These are phyloP conservation scores for Semotilus atromaculatus DNA, from an alignment of 2,797 vertebrate species.

Conservation along the genomic window DNA sequence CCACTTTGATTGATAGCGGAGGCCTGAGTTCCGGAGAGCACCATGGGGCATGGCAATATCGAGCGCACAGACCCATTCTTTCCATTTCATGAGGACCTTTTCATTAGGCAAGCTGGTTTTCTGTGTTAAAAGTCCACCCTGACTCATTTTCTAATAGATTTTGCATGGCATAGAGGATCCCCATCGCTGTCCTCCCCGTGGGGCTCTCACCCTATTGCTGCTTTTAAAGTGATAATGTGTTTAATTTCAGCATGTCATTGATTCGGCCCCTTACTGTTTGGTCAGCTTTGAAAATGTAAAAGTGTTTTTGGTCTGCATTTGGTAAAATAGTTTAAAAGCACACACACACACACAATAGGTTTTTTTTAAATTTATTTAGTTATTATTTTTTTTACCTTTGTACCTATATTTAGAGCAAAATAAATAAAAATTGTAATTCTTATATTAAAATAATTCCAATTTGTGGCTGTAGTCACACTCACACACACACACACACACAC, in stretches of 20 bases:
- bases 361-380: too few species aligned
- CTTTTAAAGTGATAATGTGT: conserved; percentile 49
- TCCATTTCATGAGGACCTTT: conserved; percentile 26
- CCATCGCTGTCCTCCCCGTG: conserved; percentile 1
- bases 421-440: too few species aligned
- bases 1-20: not conserved
- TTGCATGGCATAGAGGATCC: conserved; percentile 24
- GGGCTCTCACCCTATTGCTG: not conserved
- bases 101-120: conserved; percentile 32
- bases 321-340: too few species aligned
- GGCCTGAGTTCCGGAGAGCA: conserved; percentile 3
- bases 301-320: not conserved
- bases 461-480: too few species aligned
- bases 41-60: conserved; percentile 21
- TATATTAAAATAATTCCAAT: too few species aligned
- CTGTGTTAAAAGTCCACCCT: conserved; percentile 41
- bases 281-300: not conserved
- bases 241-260: conserved; percentile 44
- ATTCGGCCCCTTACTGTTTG: conserved; percentile 1
- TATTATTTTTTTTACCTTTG: too few species aligned
- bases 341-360: too few species aligned
- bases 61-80: not conserved
- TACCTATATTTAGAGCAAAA: too few species aligned
- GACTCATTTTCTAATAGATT: conserved; percentile 48
- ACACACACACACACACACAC: too few species aligned